Base-by-base conservation (phyloP, 2,888 invertebrate species). In the Oscheius onirici region DNA sequence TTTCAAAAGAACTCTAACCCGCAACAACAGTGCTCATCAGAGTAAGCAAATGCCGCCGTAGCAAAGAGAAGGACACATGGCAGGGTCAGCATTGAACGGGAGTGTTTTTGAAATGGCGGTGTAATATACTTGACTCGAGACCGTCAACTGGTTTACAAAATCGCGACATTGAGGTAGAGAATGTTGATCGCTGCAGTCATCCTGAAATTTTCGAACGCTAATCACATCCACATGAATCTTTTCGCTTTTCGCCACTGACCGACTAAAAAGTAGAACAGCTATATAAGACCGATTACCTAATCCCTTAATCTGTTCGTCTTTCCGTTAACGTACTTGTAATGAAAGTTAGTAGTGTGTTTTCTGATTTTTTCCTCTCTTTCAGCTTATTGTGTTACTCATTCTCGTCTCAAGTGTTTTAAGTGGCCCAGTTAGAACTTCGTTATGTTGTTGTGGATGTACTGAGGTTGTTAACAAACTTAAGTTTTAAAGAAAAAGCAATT, bases 391-490 rank as follows among this genome's bases (percentile, higher is more conserved):
- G 1, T n/a, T 58, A 58, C 17, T 40, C 43, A 17, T 58, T 41
- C 2, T 43, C 24, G 40, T 20, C 20, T n/a, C 58, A 43, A 40
- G 40, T 41, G 58, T 41, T 13, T 41, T 40, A 58, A 58, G 58
- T 58, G 70, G 72, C 40, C 78, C 78, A 11, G 74, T 78, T 11
- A 65, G 74, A 52, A 78, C 78, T 1, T 68, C 71, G 20, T 24
- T 76, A 17, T 76, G 78, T 49, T 78, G 78, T 51, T 76, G 78
- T 58, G 78, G 78, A 8, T 78, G 78, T 49, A 72, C 61, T 0
- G 70, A 74, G 69, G 69, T 69, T 13, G 41, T 17, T 49, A 13
- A 22, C 49, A 24, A 24, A 46, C 28, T 26, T 26, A 46, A 49
- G 13, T 20, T 63, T 63, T 17, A n/a, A 52, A 54, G 15, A 24